These are phyloP conservation scores for Dorcus hopei DNA, from an alignment of 2,888 invertebrate genomes.

Conservation along the genomic window DNA sequence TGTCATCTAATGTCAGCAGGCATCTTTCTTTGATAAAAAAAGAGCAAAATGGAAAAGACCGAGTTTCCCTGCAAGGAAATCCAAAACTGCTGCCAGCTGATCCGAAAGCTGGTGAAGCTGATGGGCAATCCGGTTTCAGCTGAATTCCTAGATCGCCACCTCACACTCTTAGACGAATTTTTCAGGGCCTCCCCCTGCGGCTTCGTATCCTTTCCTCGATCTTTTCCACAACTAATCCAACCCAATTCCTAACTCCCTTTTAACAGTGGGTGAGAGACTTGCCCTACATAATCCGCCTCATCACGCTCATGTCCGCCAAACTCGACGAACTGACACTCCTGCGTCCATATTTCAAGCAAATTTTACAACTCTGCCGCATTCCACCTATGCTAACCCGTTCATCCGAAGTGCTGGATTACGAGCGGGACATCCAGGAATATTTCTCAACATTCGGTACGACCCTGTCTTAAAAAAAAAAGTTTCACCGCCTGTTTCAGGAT, in stretches of 20 bases:
- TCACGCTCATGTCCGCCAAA: slow-evolving; percentile 39
- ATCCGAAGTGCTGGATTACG: slow-evolving; percentile 35
- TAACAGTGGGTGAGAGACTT: slow-evolving; percentile 43
- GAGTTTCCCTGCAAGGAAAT: too few species aligned
- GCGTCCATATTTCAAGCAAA: slow-evolving; percentile 30
- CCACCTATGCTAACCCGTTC: slow-evolving; percentile 38
- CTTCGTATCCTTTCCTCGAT: slow-evolving; percentile 22
- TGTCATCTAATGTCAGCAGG: too few species aligned
- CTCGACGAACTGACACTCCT: slow-evolving; percentile 29
- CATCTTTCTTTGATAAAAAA: too few species aligned
- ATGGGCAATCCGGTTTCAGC: slow-evolving; percentile 21
- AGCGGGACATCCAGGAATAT: slow-evolving; percentile 37
- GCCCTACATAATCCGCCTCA: slow-evolving; percentile 35
- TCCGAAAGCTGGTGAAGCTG: slow-evolving; percentile 21
- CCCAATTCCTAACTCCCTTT: slow-evolving; percentile 11
- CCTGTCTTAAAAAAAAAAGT: neutral
- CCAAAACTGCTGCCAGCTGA: slow-evolving; percentile 11
- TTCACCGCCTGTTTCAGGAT: slow-evolving; percentile 28
- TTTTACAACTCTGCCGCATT: slow-evolving; percentile 38
- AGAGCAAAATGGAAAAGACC: too few species aligned
- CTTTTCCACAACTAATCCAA: neutral
- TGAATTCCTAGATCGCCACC: slow-evolving; percentile 19
- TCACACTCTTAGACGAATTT: slow-evolving; percentile 20
- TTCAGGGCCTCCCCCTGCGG: slow-evolving; percentile 19
- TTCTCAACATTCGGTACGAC: slow-evolving; percentile 41